Evolutionary conservation across 64 coral and sea anemone species (phyloP).

Genomic region (Acropora yongei): DNA sequence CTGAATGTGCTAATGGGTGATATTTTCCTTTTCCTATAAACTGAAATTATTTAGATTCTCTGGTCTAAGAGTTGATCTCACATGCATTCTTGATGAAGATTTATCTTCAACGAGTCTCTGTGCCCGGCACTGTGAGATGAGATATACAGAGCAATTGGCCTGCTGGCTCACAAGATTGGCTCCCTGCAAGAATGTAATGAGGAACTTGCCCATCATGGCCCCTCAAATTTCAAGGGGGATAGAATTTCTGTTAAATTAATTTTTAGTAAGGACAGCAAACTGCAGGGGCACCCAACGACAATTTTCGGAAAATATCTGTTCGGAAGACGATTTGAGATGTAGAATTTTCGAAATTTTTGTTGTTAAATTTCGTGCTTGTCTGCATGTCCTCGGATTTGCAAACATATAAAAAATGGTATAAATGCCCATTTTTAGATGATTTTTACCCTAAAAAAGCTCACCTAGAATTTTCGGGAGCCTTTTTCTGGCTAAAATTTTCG

Average conservation of each 20-base stretch:
- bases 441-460: no score
- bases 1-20: not conserved
- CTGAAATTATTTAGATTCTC: constrained; percentile 21
- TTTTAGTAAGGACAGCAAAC: not conserved
- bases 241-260: constrained; percentile 11
- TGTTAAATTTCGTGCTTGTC: no score
- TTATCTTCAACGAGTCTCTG: constrained; percentile 49
- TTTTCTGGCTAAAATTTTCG: no score
- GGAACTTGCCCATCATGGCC: constrained; percentile 26
- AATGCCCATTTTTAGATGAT: no score
- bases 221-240: constrained; percentile 14
- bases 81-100: constrained; percentile 44
- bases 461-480: no score
- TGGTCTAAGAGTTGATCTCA: constrained; percentile 48
- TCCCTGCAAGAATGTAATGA: constrained; percentile 29
- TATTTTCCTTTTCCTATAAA: not conserved
- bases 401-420: no score
- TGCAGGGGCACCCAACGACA: no score
- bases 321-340: no score
- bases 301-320: no score
- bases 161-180: constrained; percentile 32
- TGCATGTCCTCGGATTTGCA: no score
- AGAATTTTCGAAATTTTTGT: no score
- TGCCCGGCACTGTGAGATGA: constrained; percentile 42
- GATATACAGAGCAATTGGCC: constrained; percentile 31